Conservation (phyloP, 2,113 vertebrate genomes). For the Lepus europaeus region DNA sequence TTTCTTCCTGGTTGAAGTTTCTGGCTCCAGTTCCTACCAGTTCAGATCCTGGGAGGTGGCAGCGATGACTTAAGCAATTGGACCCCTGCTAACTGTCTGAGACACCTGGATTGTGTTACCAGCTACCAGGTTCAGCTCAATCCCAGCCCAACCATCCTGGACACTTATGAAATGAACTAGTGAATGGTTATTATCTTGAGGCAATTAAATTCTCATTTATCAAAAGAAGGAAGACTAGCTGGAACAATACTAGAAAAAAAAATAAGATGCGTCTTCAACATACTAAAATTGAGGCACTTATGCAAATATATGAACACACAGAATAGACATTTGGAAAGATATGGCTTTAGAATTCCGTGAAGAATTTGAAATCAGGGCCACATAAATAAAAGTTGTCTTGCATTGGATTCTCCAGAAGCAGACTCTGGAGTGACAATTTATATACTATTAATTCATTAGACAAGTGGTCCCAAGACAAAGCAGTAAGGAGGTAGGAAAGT, state of each 20-base stretch:
- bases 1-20: too few species aligned
- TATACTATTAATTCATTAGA: background rate
- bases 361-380: background rate
- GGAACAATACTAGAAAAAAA: background rate
- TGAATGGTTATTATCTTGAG: background rate
- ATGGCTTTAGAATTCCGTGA: background rate
- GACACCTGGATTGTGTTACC: too few species aligned
- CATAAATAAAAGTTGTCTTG: background rate
- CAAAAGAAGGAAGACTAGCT: background rate
- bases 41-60: too few species aligned
- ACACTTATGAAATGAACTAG: too few species aligned
- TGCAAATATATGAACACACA: background rate
- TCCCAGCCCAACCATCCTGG: too few species aligned
- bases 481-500: background rate
- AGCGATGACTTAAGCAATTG: too few species aligned
- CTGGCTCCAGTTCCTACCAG: too few species aligned
- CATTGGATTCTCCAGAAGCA: background rate
- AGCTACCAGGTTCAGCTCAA: too few species aligned
- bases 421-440: background rate
- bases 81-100: too few species aligned
- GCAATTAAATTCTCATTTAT: background rate
- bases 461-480: background rate
- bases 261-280: background rate
- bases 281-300: background rate
- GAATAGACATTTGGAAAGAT: background rate